A percentile compares a stretch with the other conserved stretches of the same genome.
Evolutionary conservation across 2,113 vertebrate genomes (phyloP).

Genomic region (Petaurus breviceps): DNA sequence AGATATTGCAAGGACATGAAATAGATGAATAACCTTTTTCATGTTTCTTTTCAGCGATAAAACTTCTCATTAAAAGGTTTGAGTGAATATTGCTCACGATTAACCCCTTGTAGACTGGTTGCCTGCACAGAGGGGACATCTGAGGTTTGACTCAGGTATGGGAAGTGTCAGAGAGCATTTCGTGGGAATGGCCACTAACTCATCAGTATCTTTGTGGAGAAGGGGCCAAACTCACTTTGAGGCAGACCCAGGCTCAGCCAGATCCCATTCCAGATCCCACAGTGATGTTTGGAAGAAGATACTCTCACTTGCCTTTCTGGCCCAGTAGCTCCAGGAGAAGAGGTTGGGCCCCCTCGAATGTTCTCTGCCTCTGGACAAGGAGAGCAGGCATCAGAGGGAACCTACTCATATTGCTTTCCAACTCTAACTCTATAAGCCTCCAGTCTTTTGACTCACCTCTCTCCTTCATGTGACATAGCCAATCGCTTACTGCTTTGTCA

Average conservation of each 20-base stretch:
- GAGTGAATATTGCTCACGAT: neutral
- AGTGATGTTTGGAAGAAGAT: neutral
- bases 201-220: neutral
- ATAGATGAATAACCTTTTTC: neutral
- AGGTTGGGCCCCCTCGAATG: neutral
- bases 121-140: neutral
- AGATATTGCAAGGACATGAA: neutral
- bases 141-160: neutral
- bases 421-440: neutral
- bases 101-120: neutral
- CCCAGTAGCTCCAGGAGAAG: neutral
- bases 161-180: neutral
- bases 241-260: neutral
- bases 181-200: neutral
- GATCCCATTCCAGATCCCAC: neutral
- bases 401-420: neutral
- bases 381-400: neutral
- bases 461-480: neutral
- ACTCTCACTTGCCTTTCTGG: neutral
- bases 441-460: neutral
- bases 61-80: neutral
- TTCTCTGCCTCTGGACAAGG: neutral
- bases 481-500: neutral
- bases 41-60: neutral
- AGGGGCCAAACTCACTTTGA: neutral